phyloP scores from a whole-genome alignment of 2,888 invertebrate genomes.

The Parochlus steinenii region DNA sequence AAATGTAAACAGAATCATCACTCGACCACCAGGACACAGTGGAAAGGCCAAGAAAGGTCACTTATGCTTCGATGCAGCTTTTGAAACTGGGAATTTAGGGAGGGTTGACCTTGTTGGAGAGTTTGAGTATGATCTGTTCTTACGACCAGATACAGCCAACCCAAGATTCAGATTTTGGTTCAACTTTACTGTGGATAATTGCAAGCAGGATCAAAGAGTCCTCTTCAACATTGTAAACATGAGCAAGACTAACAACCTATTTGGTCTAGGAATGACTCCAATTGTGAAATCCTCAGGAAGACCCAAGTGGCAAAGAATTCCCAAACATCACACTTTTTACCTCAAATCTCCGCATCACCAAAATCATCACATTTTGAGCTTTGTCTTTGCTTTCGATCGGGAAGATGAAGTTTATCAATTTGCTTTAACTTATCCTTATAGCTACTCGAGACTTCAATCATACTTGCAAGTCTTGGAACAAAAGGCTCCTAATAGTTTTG shows the following conservation, averaged over 20 bases:
- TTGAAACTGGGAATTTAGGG: slow-evolving; percentile 94
- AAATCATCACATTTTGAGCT: slow-evolving; percentile 80
- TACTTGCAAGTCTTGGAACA: slow-evolving; percentile 61
- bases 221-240: slow-evolving; percentile 96
- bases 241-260: slow-evolving; percentile 79
- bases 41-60: slow-evolving; percentile 51
- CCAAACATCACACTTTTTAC: slow-evolving; percentile 74
- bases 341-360: slow-evolving; percentile 79
- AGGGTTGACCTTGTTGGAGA: slow-evolving; percentile 86
- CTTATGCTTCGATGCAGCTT: slow-evolving; percentile 91
- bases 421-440: slow-evolving; percentile 84
- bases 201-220: slow-evolving; percentile 82
- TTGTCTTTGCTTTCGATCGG: slow-evolving; percentile 86
- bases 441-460: slow-evolving; percentile 79
- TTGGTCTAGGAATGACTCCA: slow-evolving; percentile 81
- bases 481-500: slow-evolving; percentile 39
- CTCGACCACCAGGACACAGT: slow-evolving; percentile 79
- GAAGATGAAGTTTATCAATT: slow-evolving; percentile 95
- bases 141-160: slow-evolving; percentile 92
- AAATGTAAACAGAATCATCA: slow-evolving; percentile 75
- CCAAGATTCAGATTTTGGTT: slow-evolving; percentile 91
- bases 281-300: slow-evolving; percentile 81
- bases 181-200: slow-evolving; percentile 95
- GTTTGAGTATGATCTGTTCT: slow-evolving; percentile 88
- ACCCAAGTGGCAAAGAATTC: slow-evolving; percentile 77